Conservation (phyloP, 2,888 invertebrate species). For the Cataglyphis cursor region DNA sequence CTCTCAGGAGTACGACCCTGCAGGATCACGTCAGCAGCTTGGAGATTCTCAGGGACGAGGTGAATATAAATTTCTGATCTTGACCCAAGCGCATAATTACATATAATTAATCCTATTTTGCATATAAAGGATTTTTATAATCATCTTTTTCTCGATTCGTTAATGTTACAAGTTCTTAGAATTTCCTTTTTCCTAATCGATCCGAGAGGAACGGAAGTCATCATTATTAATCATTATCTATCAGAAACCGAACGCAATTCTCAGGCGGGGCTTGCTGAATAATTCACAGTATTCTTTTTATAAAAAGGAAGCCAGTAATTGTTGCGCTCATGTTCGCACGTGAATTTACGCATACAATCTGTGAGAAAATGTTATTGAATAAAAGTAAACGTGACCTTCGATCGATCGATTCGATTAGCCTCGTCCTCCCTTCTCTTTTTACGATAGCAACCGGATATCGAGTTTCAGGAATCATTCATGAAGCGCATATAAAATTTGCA, state of each 20-base stretch:
- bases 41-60: slow-evolving; percentile 95
- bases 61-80: slow-evolving; percentile 79
- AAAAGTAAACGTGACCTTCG: slow-evolving; percentile 63
- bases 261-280: slow-evolving; percentile 29
- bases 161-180: neutral
- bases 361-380: slow-evolving; percentile 44
- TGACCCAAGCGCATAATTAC: neutral
- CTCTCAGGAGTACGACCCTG: slow-evolving; percentile 92
- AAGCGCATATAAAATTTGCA: slow-evolving; percentile 6
- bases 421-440: slow-evolving; percentile 62
- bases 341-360: slow-evolving; percentile 9
- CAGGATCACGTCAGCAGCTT: slow-evolving; percentile 96
- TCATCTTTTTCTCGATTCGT: neutral
- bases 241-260: slow-evolving; percentile 38
- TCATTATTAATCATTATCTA: slow-evolving; percentile 44
- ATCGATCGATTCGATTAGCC: slow-evolving; percentile 63
- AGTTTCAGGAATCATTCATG: slow-evolving; percentile 62
- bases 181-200: slow-evolving; percentile 11
- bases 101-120: slow-evolving; percentile 18
- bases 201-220: slow-evolving; percentile 20
- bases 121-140: neutral
- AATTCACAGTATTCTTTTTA: slow-evolving; percentile 42
- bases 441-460: slow-evolving; percentile 56
- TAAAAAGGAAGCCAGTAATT: slow-evolving; percentile 47
- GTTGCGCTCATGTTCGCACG: slow-evolving; percentile 27